Conservation (phyloP, 2,113 vertebrate genomes). For the Pedetes capensis region DNA sequence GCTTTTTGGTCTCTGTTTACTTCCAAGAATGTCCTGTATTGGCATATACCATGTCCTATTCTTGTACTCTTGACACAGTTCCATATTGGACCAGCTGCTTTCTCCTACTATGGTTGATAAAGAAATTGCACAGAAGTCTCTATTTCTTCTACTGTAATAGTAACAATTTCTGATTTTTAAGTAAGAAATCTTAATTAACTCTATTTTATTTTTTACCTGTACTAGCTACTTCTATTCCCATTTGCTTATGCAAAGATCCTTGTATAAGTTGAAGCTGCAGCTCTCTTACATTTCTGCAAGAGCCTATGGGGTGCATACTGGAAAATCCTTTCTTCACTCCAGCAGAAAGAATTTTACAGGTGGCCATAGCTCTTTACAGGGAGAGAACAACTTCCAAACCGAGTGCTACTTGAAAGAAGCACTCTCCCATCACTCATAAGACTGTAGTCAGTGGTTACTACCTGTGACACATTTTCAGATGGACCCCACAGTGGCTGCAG, state of each 20-base stretch:
- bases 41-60: neutral
- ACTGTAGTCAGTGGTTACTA: conserved; percentile 49
- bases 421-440: neutral
- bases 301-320: neutral
- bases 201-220: neutral
- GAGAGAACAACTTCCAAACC: conserved; percentile 42
- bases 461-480: conserved; percentile 70
- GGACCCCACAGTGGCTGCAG: conserved; percentile 64
- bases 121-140: neutral
- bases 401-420: conserved; percentile 39
- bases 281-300: neutral
- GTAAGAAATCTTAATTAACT: neutral
- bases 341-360: conserved; percentile 38
- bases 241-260: neutral
- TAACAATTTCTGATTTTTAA: conserved; percentile 16
- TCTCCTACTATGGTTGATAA: neutral
- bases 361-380: neutral
- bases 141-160: neutral
- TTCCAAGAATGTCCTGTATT: neutral
- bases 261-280: neutral
- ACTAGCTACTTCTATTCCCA: conserved; percentile 19
- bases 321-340: neutral
- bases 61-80: neutral
- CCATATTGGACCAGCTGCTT: neutral
- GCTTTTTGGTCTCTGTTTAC: neutral